Percentiles rank a stretch among this genome's conserved stretches.
These are phyloP conservation scores for Elephantulus edwardii DNA, from an alignment of 2,113 vertebrate species.

Conservation along the genomic window DNA sequence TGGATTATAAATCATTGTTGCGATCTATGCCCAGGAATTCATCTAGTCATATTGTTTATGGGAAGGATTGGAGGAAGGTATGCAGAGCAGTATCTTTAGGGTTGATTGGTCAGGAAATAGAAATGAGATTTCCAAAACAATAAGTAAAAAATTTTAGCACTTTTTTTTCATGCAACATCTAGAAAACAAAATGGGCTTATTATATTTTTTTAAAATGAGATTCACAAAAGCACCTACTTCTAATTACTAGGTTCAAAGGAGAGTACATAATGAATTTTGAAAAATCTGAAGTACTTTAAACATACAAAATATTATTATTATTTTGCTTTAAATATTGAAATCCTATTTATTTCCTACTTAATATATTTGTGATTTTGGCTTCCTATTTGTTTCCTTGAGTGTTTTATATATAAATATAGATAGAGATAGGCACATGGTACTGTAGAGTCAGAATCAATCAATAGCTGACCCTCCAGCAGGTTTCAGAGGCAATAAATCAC, in stretches of 20 bases:
- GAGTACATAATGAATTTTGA: neutral
- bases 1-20: constrained; percentile 48
- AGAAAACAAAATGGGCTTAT: constrained; percentile 11
- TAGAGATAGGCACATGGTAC: no score
- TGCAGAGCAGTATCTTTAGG: neutral
- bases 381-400: neutral
- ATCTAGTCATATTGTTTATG: constrained; percentile 11
- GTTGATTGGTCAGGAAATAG: constrained; percentile 46
- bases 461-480: no score
- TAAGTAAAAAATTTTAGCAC: neutral
- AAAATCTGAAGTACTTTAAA: constrained; percentile 10
- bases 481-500: no score
- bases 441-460: no score
- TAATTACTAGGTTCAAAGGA: neutral
- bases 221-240: neutral
- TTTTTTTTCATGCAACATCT: neutral
- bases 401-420: no score
- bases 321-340: constrained; percentile 37
- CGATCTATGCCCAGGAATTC: constrained; percentile 12
- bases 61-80: constrained; percentile 4
- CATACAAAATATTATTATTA: neutral
- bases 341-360: neutral
- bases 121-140: constrained; percentile 37
- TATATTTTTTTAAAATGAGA: constrained; percentile 17
- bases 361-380: neutral